Evolutionary conservation across 1,140 invertebrate genomes (phyloP), one percentile per base, ranked within the genome.

Genomic region (Gryon sp.): DNA sequence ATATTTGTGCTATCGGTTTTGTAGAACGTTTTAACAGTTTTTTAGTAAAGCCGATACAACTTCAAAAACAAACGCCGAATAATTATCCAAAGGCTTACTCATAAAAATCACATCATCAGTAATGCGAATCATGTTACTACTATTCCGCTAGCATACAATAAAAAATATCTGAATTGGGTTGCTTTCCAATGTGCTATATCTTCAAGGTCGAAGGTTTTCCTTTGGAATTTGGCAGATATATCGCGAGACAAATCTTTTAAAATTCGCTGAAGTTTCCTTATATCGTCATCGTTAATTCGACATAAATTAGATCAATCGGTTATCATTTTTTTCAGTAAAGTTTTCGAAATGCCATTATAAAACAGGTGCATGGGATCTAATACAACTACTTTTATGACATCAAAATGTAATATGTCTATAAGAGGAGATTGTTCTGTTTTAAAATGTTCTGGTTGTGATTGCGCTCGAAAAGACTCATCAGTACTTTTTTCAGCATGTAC

Each of bases 151-250:
- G 22, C 3, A 24, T 24, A 24, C 3, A 24, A 24, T 7, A 24
- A 24, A 24, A 24, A 24, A 24, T 4, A 24, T 18, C 52, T 43
- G 22, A 46, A 50, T 36, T 70, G 40, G 4, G 66, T 66, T 4
- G 78, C 74, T 59, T 79, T 78, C 38, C 53, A 79, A 26, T 66
- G 68, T 0, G 11, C 9, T 9, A 63, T 40, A n/a, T 76, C 63
- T 8, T 22, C 8, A 0, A 63, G 24, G 7, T 59, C 57, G 46
- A 66, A 38, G n/a, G 66, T 65, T 46, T 72, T 77, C 11, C 78
- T 38, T 41, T 70, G 74, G 40, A 77, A 80, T 36, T 77, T 69
- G 11, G 14, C 15, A 9, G 68, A 65, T 24, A 77, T 66, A 57
- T 77, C 12, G 26, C 24, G 12, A 22, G 24, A 14, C 6, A 59